Evolutionary conservation across 2,888 invertebrate species (phyloP).

Genomic region (Brachyopa scutellaris): DNA sequence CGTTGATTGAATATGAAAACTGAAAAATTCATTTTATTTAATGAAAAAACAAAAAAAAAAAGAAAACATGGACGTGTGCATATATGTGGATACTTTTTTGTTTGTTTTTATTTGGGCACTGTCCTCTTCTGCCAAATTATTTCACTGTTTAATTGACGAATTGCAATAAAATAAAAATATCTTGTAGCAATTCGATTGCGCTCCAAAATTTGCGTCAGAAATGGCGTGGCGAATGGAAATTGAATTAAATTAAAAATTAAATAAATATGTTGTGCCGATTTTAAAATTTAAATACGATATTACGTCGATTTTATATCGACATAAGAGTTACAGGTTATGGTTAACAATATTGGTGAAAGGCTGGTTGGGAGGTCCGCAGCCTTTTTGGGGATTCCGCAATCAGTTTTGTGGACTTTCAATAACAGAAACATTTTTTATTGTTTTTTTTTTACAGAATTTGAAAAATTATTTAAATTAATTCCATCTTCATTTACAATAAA

Average conservation of each 20-base stretch:
- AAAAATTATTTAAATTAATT: too few relatives aligned
- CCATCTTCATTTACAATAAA: too few relatives aligned
- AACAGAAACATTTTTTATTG: too few relatives aligned
- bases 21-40: conserved; percentile 54
- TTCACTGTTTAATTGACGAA: conserved; percentile 38
- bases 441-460: too few relatives aligned
- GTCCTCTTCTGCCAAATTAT: not conserved
- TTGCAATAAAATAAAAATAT: conserved; percentile 14
- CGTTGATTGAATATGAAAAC: conserved; percentile 71
- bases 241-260: conserved; percentile 14
- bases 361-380: conserved; percentile 12
- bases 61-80: not conserved
- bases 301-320: not conserved
- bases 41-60: conserved; percentile 14
- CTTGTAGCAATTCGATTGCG: conserved; percentile 18
- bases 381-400: conserved; percentile 18
- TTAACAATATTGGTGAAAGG: not conserved
- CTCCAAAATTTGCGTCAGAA: conserved; percentile 30
- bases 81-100: conserved; percentile 16
- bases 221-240: conserved; percentile 26
- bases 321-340: not conserved
- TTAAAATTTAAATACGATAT: conserved; percentile 7
- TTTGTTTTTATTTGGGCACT: not conserved
- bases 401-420: not conserved
- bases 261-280: conserved; percentile 31